A percentile compares a stretch with the other conserved stretches of the same genome.
Evolutionary conservation across 2,797 vertebrate genomes (phyloP).

Genomic region (Sphenodon punctatus): DNA sequence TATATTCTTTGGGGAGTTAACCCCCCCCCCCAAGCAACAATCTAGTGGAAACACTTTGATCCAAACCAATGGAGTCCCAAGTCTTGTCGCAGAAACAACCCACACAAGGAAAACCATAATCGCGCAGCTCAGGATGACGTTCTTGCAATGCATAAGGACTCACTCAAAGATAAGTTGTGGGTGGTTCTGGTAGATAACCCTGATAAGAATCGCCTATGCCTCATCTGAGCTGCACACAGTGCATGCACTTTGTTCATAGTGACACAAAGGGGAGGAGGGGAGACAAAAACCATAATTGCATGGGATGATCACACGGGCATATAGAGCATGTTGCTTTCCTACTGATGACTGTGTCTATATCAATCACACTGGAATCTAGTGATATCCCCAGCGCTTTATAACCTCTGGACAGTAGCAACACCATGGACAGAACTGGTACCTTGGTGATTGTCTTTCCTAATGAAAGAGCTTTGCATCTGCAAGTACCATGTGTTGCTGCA

Average conservation of each 20-base stretch:
- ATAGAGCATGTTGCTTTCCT: slow-evolving; percentile 3
- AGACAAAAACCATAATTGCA: not conserved
- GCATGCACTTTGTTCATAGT: not conserved
- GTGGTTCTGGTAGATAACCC: slow-evolving; percentile 1
- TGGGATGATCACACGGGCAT: not conserved
- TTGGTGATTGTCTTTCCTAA: slow-evolving; percentile 22
- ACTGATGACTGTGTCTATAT: not conserved
- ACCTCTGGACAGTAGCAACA: not conserved
- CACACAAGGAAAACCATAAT: not conserved
- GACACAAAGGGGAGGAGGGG: not conserved
- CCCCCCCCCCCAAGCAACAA: too few species aligned
- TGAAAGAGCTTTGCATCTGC: slow-evolving; percentile 35
- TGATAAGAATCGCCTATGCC: not conserved
- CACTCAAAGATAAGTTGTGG: not conserved
- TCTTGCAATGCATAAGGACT: not conserved
- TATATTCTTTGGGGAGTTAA: too few species aligned
- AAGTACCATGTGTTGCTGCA: slow-evolving; percentile 3
- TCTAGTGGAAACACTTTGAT: not conserved
- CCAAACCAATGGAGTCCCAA: not conserved
- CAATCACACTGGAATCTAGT: not conserved
- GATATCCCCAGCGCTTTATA: not conserved
- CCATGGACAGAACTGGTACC: slow-evolving; percentile 8
- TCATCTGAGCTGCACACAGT: not conserved
- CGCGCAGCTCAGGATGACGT: not conserved
- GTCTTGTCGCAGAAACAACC: not conserved